phyloP scores from a whole-genome alignment of 2,888 invertebrate genomes.

The Apotomis betuletana region DNA sequence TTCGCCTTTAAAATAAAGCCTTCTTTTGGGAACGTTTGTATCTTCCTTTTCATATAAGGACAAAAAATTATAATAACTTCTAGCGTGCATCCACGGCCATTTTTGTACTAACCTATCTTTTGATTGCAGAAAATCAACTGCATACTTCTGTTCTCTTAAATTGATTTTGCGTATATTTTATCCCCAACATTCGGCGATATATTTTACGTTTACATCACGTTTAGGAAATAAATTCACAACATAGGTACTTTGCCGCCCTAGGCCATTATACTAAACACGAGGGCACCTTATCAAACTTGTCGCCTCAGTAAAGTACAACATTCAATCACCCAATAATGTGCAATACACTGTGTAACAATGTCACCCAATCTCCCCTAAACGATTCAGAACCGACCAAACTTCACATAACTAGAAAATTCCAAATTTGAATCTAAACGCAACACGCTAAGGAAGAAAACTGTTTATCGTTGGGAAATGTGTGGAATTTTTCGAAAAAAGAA shows the following conservation, averaged over 20 bases:
- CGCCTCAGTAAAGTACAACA: conserved; percentile 74
- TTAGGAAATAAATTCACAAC: conserved; percentile 32
- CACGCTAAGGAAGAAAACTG: neutral
- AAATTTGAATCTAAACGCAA: conserved; percentile 49
- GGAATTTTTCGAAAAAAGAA: conserved; percentile 63
- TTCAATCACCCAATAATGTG: conserved; percentile 84
- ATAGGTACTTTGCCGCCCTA: conserved; percentile 45
- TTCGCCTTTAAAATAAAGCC: too few relatives aligned
- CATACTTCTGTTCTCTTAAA: neutral
- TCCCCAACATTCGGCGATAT: neutral
- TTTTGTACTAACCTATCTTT: too few relatives aligned
- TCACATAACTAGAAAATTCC: conserved; percentile 29
- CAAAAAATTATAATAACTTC: too few relatives aligned
- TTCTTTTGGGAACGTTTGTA: too few relatives aligned
- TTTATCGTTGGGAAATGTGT: conserved; percentile 41
- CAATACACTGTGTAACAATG: conserved; percentile 82
- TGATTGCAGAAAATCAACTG: too few relatives aligned
- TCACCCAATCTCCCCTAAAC: conserved; percentile 68
- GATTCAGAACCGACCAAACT: conserved; percentile 52
- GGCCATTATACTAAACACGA: conserved; percentile 62
- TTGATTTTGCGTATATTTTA: neutral
- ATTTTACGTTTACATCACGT: conserved; percentile 12
- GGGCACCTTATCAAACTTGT: conserved; percentile 79
- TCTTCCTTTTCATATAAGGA: too few relatives aligned
- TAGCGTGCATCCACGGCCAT: too few relatives aligned